A percentile compares a stretch with the other conserved stretches of the same genome.
phyloP scores from a whole-genome alignment of 1,140 invertebrate genomes.

The Meloidogyne floridensis region DNA sequence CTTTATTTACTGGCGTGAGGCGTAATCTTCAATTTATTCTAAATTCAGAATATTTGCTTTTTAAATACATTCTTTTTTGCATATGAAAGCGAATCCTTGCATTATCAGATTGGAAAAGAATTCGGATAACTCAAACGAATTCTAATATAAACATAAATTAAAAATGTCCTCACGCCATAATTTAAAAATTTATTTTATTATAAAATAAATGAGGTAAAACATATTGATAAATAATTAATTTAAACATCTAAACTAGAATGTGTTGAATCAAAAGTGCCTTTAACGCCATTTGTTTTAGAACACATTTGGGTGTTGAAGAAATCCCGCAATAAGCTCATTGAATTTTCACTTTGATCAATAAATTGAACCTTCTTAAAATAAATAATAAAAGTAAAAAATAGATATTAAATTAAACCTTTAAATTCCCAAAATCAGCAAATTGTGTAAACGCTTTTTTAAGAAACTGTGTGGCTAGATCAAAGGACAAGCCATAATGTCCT shows the following conservation, averaged over 20 bases:
- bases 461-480: constrained; percentile 4
- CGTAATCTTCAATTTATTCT: no score
- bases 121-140: no score
- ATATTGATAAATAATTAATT: neutral
- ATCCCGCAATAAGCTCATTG: neutral
- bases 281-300: neutral
- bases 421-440: constrained; percentile 27
- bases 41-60: no score
- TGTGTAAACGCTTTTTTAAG: constrained; percentile 15
- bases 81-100: no score
- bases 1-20: no score
- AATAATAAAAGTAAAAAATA: neutral
- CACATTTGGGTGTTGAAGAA: constrained; percentile 11
- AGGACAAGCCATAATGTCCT: neutral
- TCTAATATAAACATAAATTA: no score
- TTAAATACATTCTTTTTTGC: no score
- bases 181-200: neutral
- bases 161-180: no score
- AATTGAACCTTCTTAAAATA: constrained; percentile 12
- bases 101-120: no score
- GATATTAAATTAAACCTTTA: constrained; percentile 14
- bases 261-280: constrained; percentile 5
- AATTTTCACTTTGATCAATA: constrained; percentile 2
- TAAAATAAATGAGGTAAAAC: neutral
- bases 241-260: neutral